Evolutionary conservation across 2,888 invertebrate species (phyloP), one percentile per base, ranked within the genome.

Genomic region (Drepanosiphum platanoidis): DNA sequence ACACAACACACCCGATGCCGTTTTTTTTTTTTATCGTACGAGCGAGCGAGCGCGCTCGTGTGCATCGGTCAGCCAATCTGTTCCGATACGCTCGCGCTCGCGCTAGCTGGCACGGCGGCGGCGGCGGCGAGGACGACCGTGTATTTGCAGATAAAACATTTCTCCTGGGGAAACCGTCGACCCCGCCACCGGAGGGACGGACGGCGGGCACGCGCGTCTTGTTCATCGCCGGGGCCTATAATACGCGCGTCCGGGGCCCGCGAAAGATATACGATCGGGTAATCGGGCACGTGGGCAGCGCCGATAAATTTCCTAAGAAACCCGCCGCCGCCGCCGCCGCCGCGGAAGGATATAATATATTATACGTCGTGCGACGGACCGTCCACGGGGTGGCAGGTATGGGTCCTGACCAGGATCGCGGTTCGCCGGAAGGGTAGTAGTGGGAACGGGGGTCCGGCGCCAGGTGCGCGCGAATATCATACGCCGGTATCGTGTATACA

Each of bases 51-150:
- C 2, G 22, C 18, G 68, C 34, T 15, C 39, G 64, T 27, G 78
- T 30, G 42, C 13, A 66, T 30, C 42, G 64, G 42, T 72, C 39
- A 4, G 82, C 61, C 82, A 32, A 82, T 82, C 61, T 36, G 81
- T 72, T 61, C 3, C 52, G n/a, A 52, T 80, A 70, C 4, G 22
- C 13, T 11, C 9, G 7, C 15, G 30, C 77, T n/a, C n/a, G n/a
- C n/a, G n/a, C n/a, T n/a, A n/a, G n/a, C n/a, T n/a, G n/a, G n/a
- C n/a, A n/a, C n/a, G n/a, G n/a, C n/a, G n/a, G n/a, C n/a, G n/a
- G n/a, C n/a, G n/a, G n/a, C n/a, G n/a, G n/a, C n/a, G n/a, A n/a
- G n/a, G n/a, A n/a, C n/a, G n/a, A 30, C 30, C 30, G 30, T n/a
- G n/a, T 66, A 27, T 42, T 61, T 11, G 30, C 32, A 30, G 66